These are phyloP conservation scores for Monodelphis domestica DNA, from an alignment of 2,797 vertebrate genomes.

Conservation along the genomic window DNA sequence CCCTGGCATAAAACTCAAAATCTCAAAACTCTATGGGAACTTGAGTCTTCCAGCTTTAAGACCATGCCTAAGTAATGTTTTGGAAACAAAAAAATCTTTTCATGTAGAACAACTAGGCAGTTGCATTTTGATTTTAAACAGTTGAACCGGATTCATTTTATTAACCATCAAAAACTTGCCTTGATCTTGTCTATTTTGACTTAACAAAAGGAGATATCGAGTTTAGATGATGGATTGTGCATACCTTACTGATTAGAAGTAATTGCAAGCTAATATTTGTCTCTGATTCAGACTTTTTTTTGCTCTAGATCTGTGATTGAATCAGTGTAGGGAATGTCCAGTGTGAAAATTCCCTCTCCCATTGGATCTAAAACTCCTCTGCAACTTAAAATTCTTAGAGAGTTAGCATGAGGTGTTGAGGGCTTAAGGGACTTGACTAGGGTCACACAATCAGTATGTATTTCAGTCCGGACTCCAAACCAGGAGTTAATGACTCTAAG, in stretches of 20 bases:
- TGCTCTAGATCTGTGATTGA: not conserved
- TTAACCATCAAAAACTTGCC: conserved; percentile 57
- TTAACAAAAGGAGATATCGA: conserved; percentile 11
- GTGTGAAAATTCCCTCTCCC: not conserved
- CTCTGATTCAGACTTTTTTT: not conserved
- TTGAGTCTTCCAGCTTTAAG: conserved; percentile 49
- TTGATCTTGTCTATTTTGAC: conserved; percentile 27
- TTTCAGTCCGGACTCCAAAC: not conserved
- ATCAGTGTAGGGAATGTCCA: not conserved
- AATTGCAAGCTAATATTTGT: not conserved
- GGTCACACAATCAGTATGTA: not conserved
- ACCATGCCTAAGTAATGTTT: conserved; percentile 17
- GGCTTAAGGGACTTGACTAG: not conserved
- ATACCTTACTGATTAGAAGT: not conserved
- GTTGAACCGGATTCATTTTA: conserved; percentile 2
- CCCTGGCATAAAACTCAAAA: conserved; percentile 44
- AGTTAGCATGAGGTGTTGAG: not conserved
- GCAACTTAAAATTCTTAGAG: not conserved
- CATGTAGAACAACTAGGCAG: not conserved
- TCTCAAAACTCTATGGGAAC: not conserved
- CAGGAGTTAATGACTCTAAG: not conserved
- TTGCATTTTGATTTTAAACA: conserved; percentile 45
- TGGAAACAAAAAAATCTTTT: conserved; percentile 46
- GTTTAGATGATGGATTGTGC: conserved; percentile 29
- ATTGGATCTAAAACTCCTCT: not conserved